Evolutionary conservation across 2,113 vertebrate genomes (phyloP).

Genomic region (Ophiodon elongatus): DNA sequence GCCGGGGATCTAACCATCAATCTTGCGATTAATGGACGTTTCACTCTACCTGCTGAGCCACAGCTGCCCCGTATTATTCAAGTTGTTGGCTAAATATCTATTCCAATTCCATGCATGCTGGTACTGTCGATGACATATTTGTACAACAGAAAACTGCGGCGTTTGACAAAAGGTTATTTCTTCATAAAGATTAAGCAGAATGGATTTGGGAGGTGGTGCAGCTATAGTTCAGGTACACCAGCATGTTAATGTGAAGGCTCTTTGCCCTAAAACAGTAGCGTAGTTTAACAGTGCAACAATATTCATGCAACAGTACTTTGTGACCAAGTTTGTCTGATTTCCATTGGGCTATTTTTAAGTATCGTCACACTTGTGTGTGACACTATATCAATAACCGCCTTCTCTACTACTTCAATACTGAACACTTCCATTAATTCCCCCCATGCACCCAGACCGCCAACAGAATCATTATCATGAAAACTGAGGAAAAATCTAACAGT

Average conservation of each 20-base stretch:
- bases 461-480: neutral
- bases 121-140: neutral
- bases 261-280: neutral
- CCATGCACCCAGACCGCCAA: neutral
- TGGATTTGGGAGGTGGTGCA: neutral
- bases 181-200: neutral
- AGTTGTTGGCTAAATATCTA: conserved; percentile 2
- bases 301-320: neutral
- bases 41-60: neutral
- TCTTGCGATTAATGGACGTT: neutral
- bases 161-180: neutral
- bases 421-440: neutral
- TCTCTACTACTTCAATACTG: neutral
- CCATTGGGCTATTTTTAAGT: neutral
- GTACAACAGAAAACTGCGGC: neutral
- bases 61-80: neutral
- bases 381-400: neutral
- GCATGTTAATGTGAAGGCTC: no score
- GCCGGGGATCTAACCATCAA: neutral
- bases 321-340: neutral
- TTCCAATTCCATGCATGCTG: neutral
- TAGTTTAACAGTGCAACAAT: neutral
- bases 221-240: neutral
- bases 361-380: neutral
- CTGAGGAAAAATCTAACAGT: neutral